These are phyloP conservation scores for Megaustenia siamemsis DNA, from an alignment of 2,888 invertebrate species.

Conservation along the genomic window DNA sequence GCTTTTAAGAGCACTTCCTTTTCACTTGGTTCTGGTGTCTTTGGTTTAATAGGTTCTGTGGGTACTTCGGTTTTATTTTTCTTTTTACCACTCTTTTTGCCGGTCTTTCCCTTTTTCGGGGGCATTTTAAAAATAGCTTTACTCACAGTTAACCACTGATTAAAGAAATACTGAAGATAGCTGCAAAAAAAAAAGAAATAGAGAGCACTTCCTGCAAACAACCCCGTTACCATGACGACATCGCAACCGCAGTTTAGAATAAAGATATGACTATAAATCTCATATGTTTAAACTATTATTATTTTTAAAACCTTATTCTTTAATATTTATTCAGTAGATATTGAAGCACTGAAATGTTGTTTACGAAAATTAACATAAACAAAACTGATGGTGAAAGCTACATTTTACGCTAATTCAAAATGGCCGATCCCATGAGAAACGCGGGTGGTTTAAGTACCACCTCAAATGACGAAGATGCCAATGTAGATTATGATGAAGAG, in stretches of 20 bases:
- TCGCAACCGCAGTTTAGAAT: not conserved
- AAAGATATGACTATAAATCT: not conserved
- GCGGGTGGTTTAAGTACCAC: slow-evolving; percentile 43
- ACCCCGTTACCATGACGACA: slow-evolving; percentile 32
- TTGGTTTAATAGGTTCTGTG: slow-evolving; percentile 62
- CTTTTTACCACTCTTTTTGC: slow-evolving; percentile 69
- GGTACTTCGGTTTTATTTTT: slow-evolving; percentile 61
- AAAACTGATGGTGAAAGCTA: not conserved
- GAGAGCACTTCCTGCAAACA: too few species aligned
- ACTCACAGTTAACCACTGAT: not conserved
- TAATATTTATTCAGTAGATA: not conserved
- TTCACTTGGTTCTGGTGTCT: slow-evolving; percentile 73
- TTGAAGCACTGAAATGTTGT: not conserved
- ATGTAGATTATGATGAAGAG: slow-evolving; percentile 44
- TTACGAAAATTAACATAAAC: slow-evolving; percentile 11
- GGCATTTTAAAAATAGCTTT: slow-evolving; percentile 64
- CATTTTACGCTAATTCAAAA: slow-evolving; percentile 53
- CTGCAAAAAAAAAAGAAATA: too few species aligned
- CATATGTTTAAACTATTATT: not conserved
- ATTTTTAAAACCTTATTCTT: not conserved
- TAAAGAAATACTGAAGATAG: too few species aligned
- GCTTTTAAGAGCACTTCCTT: slow-evolving; percentile 75
- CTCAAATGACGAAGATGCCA: slow-evolving; percentile 47
- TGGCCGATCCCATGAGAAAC: slow-evolving; percentile 64
- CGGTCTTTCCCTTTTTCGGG: slow-evolving; percentile 70